Base-by-base conservation (phyloP, 2,113 vertebrate species). In the Marcusenius ussheri region DNA sequence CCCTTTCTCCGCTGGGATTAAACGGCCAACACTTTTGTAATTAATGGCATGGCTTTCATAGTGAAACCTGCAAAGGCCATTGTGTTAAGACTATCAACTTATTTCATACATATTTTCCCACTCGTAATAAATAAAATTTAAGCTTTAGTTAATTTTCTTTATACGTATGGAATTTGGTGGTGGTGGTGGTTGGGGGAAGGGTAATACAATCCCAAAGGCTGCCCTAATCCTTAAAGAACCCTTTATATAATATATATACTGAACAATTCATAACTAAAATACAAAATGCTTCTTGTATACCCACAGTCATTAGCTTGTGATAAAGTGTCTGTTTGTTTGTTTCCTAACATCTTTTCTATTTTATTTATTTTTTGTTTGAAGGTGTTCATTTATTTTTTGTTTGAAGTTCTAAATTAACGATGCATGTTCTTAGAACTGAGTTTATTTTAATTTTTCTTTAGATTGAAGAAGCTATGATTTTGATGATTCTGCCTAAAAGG, bases 31-130 rank as follows among this genome's bases (percentile, higher is more conserved):
- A 96, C 96, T 97, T 98, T 98, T 97, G 97, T 97, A 98, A 98
- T 98, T 97, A 97, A 98, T 97, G 97, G 96, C 97, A 96, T 95
- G 96, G 97, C 96, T 95, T 97, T 97, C 96, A 93, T 93, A 96
- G 45, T 93, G 91, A 93, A 90, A 95, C 95, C 95, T 95, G 95
- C 96, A 96, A 96, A 95, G 95, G 93, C 92, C 93, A 92, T 92
- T 90, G 92, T 94, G 94, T 93, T 91, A 94, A 94, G 92, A 91
- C 95, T 93, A 93, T 95, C 94, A 94, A 92, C 95, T 95, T 93
- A 89, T 93, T 95, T 96, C 91, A 92, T 93, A 91, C 85, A 35
- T 42, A 53, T 87, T 87, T 87, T 53, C 85, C 56, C n/a, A 35
- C 17, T 27, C 87, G 45, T 95, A 95, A 94, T 95, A 92, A 93